Conservation (phyloP, 2,113 vertebrate species). For the Prunella fulvescens region DNA sequence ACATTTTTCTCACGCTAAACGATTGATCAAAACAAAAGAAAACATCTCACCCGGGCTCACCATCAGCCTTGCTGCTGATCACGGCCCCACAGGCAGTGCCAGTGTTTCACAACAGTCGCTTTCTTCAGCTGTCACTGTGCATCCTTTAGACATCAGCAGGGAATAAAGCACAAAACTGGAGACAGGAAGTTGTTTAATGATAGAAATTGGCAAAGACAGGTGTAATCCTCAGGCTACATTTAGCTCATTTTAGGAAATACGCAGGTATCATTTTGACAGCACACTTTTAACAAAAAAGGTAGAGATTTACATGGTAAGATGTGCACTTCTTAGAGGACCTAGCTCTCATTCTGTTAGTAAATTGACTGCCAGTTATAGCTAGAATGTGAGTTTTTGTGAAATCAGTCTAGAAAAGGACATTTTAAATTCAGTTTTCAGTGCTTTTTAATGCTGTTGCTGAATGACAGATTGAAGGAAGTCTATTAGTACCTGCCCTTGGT, state of each 20-base stretch:
- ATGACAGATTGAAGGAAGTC: background rate
- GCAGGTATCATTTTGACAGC: conserved; percentile 19
- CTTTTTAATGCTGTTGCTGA: background rate
- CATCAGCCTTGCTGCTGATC: background rate
- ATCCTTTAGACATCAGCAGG: conserved; percentile 15
- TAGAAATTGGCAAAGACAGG: conserved; percentile 18
- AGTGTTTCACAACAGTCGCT: background rate
- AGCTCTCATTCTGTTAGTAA: background rate
- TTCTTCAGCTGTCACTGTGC: background rate
- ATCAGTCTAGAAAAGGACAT: background rate
- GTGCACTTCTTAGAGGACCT: background rate
- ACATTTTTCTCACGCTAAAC: background rate
- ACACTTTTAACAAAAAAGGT: background rate
- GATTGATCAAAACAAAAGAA: conserved; percentile 14
- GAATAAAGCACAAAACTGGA: conserved; percentile 1
- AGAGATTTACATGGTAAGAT: background rate
- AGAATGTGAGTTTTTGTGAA: background rate
- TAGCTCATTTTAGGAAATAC: background rate
- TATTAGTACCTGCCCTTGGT: background rate
- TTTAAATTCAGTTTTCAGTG: background rate
- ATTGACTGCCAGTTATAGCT: background rate
- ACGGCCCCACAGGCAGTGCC: background rate
- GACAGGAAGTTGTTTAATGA: conserved; percentile 21
- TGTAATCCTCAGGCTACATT: conserved; percentile 40
- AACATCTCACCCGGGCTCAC: background rate